Evolutionary conservation across 2,113 vertebrate genomes (phyloP), one percentile per base, ranked within the genome.

Genomic region (Microtus montanus): DNA sequence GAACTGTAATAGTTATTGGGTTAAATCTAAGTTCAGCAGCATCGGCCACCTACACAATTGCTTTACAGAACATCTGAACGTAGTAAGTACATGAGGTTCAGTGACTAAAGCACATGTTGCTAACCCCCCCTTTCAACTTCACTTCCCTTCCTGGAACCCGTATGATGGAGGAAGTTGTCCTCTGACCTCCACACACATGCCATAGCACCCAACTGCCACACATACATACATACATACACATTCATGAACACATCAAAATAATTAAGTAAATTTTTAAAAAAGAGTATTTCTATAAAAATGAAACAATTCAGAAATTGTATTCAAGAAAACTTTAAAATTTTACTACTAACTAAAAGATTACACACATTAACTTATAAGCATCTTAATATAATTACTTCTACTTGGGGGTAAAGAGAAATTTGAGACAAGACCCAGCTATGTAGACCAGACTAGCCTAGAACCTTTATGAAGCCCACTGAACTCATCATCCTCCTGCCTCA

Each of bases 281-380:
- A 82, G 6, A 83, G 33, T 44, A 75, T 77, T 93, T 88, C 80
- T 80, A 96, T 14, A 79, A 35, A 94, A 92, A 44, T 90, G 89
- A 87, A 35, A 83, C 0, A 92, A 33, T 33, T 94, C 9, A 79
- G 87, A 91, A 92, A 75, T 9, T 15, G 86, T 19, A 61, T 70
- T 80, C 75, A 66, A 75, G 35, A 78, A 86, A 58, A 35, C 17
- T 84, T 87, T 92, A 87, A 85, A 73, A 7, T 71, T 88, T 61
- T 75, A 19, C 66, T 35, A n/a, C 33, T 94, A 44, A 74, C 77
- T 87, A 80, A 73, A 90, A 87, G 89, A 63, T 12, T 70, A 13
- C 12, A 83, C 8, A 88, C 54, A 94, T 41, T 58, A 3, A 89
- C 5, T 38, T 49, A 89, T 70, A 14, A 80, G 14, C 64, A 5